These are phyloP conservation scores for Aphyosemion australe DNA, from an alignment of 2,113 vertebrate species.

Conservation along the genomic window DNA sequence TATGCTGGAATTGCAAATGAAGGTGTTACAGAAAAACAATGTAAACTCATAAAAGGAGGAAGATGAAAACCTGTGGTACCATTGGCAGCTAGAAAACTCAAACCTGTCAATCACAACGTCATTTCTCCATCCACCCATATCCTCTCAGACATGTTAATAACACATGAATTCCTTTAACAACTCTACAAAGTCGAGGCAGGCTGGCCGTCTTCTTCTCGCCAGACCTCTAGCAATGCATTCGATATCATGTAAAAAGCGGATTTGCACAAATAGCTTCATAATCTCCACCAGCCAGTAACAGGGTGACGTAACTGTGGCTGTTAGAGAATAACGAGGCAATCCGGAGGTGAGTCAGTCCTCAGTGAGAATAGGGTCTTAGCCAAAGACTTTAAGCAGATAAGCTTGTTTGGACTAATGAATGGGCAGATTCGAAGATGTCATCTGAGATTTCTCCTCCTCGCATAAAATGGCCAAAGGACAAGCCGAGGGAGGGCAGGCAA, in stretches of 20 bases:
- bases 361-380: slow-evolving; percentile 69
- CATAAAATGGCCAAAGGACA: slow-evolving; percentile 52
- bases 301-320: slow-evolving; percentile 76
- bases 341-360: slow-evolving; percentile 76
- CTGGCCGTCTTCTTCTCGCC: slow-evolving; percentile 43
- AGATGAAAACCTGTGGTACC: neutral
- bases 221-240: slow-evolving; percentile 55
- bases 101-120: slow-evolving; percentile 31
- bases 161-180: slow-evolving; percentile 29
- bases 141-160: slow-evolving; percentile 22
- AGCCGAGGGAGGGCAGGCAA: slow-evolving; percentile 46
- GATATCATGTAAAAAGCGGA: slow-evolving; percentile 72
- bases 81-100: slow-evolving; percentile 1
- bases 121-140: slow-evolving; percentile 17
- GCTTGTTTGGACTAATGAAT: slow-evolving; percentile 77
- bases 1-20: too few species aligned
- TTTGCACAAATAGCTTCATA: slow-evolving; percentile 73
- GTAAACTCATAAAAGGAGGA: neutral
- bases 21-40: neutral
- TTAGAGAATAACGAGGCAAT: slow-evolving; percentile 71
- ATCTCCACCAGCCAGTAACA: slow-evolving; percentile 68
- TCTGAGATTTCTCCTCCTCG: slow-evolving; percentile 55
- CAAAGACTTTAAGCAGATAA: slow-evolving; percentile 77
- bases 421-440: slow-evolving; percentile 67
- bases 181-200: slow-evolving; percentile 20